Conservation (phyloP, 1,140 invertebrate genomes). For the Cydia amplana region DNA sequence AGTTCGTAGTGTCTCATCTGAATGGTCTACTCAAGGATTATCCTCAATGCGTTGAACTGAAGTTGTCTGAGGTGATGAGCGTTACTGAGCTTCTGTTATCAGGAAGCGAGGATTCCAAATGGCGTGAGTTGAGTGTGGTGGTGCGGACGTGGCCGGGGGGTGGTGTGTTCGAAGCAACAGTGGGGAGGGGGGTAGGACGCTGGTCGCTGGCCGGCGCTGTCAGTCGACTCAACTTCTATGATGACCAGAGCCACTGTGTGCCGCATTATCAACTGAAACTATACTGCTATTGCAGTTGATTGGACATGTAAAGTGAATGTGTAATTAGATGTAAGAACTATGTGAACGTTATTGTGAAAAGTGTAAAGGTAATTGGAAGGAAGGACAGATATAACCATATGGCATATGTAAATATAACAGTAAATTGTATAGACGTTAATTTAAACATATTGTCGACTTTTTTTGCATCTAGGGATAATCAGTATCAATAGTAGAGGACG, state of each 20-base stretch:
- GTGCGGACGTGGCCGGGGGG: slow-evolving; percentile 82
- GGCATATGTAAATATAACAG: too few relatives aligned
- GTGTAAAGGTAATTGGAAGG: not conserved
- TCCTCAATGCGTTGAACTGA: slow-evolving; percentile 79
- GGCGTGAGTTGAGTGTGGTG: slow-evolving; percentile 80
- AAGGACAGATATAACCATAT: too few relatives aligned
- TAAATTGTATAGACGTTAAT: too few relatives aligned
- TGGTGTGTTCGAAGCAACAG: slow-evolving; percentile 85
- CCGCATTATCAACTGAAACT: slow-evolving; percentile 84
- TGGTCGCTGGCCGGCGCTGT: slow-evolving; percentile 81
- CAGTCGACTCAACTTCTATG: slow-evolving; percentile 87
- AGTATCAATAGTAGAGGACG: too few relatives aligned
- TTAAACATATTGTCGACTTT: too few relatives aligned
- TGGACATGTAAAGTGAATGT: not conserved
- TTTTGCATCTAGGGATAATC: too few relatives aligned
- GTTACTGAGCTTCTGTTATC: slow-evolving; percentile 60
- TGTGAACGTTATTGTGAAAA: not conserved
- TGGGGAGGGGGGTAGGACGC: slow-evolving; percentile 59
- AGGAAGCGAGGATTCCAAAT: slow-evolving; percentile 40
- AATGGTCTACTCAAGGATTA: slow-evolving; percentile 81
- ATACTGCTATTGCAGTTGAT: slow-evolving; percentile 83
- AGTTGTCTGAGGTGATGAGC: slow-evolving; percentile 74
- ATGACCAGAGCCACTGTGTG: slow-evolving; percentile 85
- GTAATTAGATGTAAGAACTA: not conserved
- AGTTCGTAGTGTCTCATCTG: slow-evolving; percentile 80